Base-by-base conservation (phyloP, 2,888 invertebrate species). In the Pyralis farinalis region DNA sequence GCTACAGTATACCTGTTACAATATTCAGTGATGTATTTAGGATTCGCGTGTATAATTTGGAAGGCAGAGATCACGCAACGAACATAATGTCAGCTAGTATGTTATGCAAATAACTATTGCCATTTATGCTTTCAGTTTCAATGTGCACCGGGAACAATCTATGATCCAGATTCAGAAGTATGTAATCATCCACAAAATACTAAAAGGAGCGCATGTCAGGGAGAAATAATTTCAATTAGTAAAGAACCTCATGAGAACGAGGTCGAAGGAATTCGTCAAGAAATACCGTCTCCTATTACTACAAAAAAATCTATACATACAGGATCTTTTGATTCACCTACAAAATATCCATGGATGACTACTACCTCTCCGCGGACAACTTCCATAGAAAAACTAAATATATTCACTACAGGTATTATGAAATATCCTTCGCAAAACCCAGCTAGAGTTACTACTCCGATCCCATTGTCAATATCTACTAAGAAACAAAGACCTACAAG, bases 111-210 rank as follows among this genome's bases (percentile, higher is more conserved):
- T n/a, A n/a, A n/a, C n/a, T n/a, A n/a, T n/a, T n/a, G n/a, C n/a
- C n/a, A 16, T 37, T 46, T 43, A 36, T 36, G 12, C 47, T 84
- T 91, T 44, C 84, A 87, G 85, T 94, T 95, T 71, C 91, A 92
- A 71, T 96, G 96, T 64, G 93, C 92, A 10, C 91, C 92, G 27
- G 94, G 94, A 8, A 94, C 95, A 1, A 92, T 95, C 16, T 96
- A 93, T 65, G 94, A 95, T 62, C 91, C 92, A 28, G 86, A 91
- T 16, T 88, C 90, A 25, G 91, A 90, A 60, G 87, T 93, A 43
- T 96, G 96, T 64, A 93, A 94, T 58, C 92, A 94, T 69, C 92
- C 95, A 1, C 83, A 86, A 55, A 91, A 91, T 49, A 94, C 94
- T 33, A 93, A 91, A 42, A 90, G 95, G 47, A 71, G 87, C 27